Base-by-base conservation (phyloP, 2,888 invertebrate species). In the Heliconius cydno region DNA sequence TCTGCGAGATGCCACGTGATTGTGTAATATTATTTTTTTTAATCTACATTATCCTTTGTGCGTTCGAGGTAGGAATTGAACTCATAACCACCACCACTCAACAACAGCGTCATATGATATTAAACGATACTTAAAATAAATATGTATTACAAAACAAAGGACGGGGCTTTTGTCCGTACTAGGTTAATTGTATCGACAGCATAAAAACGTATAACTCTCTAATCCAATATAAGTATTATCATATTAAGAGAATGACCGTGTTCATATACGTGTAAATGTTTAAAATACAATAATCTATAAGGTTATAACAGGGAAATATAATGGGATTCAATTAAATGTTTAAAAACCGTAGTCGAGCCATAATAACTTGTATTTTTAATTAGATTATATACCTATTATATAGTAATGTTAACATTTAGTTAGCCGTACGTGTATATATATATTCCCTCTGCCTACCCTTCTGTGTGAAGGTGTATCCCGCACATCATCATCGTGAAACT, bases 171-270 rank as follows among this genome's bases (percentile, higher is more conserved):
- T 52, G 72, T 57, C 9, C 34, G 57, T 73, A 22, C n/a, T 57
- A 12, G n/a, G 68, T 68, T 7, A 57, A 73, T 30, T 52, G 57
- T n/a, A 73, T 19, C 22, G 52, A 52, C 30, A n/a, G 52, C 22
- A 57, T 73, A 73, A 60, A 13, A 34, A 57, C n/a, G 34, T n/a
- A 41, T 73, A 73, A 73, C 34, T 57, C 72, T 73, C 3, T 73
- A 60, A 73, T 73, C 72, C 72, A 73, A 60, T 73, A 57, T 73
- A 57, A 34, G 72, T 34, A 57, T 73, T 73, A 73, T 34, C 22
- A 72, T 72, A 60, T 57, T 72, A 73, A 57, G 57, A 57, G n/a
- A 73, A 73, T 52, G 57, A 12, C n/a, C 30, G 13, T 13, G 57
- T 57, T 57, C 13, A 73, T n/a, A 68, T n/a, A 41, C 2, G n/a